phyloP scores from a whole-genome alignment of 2,113 vertebrate species.

The Ia io region DNA sequence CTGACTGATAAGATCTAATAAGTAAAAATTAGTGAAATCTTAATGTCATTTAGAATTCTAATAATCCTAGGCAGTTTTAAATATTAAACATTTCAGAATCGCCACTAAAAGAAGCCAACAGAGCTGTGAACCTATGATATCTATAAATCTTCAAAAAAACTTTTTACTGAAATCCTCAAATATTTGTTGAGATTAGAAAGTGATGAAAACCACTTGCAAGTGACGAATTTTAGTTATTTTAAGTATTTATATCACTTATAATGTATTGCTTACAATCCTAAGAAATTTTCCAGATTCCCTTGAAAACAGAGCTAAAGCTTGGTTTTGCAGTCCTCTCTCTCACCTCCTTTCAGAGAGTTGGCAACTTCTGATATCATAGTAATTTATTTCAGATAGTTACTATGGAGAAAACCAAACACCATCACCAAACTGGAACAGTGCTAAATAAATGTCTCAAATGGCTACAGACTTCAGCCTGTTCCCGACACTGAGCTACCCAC shows the following conservation, averaged over 20 bases:
- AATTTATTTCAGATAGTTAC: not conserved
- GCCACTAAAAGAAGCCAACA: not conserved
- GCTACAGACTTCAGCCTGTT: not conserved
- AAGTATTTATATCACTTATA: not conserved
- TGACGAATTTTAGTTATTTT: not conserved
- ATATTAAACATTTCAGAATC: not conserved
- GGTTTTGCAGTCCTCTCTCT: not conserved
- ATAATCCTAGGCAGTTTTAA: conserved; percentile 4
- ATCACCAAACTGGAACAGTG: not conserved
- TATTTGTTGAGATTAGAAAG: not conserved
- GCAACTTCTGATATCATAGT: not conserved
- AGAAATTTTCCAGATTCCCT: not conserved
- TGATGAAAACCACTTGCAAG: not conserved
- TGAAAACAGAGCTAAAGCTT: not conserved
- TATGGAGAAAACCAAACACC: not conserved
- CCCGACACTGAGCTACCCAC: conserved; percentile 75
- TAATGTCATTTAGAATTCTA: conserved; percentile 21
- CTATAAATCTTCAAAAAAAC: not conserved
- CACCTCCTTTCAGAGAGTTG: not conserved
- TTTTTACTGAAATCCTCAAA: not conserved
- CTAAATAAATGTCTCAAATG: not conserved
- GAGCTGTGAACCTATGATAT: not conserved
- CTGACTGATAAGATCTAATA: not conserved
- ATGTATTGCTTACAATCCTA: not conserved
- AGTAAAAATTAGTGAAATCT: conserved; percentile 26